Evolutionary conservation across 2,888 invertebrate genomes (phyloP).

Genomic region (Macaria notata): DNA sequence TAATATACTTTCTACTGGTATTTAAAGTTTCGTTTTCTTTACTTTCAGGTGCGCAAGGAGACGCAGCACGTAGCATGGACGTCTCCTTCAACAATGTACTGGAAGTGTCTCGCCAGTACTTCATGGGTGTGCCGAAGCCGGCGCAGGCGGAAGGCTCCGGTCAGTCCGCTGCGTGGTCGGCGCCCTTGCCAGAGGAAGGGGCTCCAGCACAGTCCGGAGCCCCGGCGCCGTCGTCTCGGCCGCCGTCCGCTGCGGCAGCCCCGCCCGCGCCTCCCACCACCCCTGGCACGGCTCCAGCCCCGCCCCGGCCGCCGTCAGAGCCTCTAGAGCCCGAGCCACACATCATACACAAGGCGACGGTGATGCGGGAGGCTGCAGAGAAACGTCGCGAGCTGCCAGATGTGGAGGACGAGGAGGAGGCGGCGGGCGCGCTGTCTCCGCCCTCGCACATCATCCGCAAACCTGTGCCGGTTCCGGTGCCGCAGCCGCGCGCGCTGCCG

Average conservation of each 20-base stretch:
- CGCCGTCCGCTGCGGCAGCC: slow-evolving; percentile 77
- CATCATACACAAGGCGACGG: slow-evolving; percentile 78
- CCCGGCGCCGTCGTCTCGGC: slow-evolving; percentile 70
- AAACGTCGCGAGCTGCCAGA: slow-evolving; percentile 72
- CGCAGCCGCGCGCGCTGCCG: slow-evolving; percentile 57
- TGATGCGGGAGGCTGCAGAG: slow-evolving; percentile 78
- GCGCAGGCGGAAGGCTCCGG: slow-evolving; percentile 65
- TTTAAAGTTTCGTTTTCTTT: slow-evolving; percentile 16
- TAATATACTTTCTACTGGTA: not conserved
- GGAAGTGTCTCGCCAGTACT: slow-evolving; percentile 92
- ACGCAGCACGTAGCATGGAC: slow-evolving; percentile 85
- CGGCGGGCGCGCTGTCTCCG: slow-evolving; percentile 66
- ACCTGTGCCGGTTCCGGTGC: slow-evolving; percentile 29
- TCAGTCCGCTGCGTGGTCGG: slow-evolving; percentile 59
- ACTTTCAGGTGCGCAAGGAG: slow-evolving; percentile 57
- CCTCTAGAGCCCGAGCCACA: slow-evolving; percentile 80
- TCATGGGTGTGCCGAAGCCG: slow-evolving; percentile 88
- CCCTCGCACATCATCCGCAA: slow-evolving; percentile 78
- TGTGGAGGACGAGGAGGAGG: slow-evolving; percentile 71
- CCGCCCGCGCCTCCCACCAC: slow-evolving; percentile 59
- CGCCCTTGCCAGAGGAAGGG: slow-evolving; percentile 63
- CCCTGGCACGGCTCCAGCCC: slow-evolving; percentile 60
- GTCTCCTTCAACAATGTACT: slow-evolving; percentile 89
- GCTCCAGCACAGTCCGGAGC: slow-evolving; percentile 71
- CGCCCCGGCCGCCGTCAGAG: slow-evolving; percentile 75